A percentile compares a stretch with the other conserved stretches of the same genome.
These are phyloP conservation scores for Caenorhabditis latens DNA, from an alignment of 1,140 invertebrate species.

Conservation along the genomic window DNA sequence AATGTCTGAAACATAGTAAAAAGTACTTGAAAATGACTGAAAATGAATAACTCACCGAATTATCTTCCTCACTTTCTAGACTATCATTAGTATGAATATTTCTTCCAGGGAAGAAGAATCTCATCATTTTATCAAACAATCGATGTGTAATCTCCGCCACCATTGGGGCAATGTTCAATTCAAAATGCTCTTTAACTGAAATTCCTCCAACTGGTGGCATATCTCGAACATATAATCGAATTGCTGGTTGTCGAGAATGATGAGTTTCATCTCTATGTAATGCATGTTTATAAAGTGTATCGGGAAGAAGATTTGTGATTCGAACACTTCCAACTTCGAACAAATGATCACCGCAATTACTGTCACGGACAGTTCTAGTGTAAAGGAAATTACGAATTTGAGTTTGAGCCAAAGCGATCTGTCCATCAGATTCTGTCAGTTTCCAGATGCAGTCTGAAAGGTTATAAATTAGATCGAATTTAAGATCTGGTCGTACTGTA, in stretches of 20 bases:
- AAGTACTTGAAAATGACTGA: too few species aligned
- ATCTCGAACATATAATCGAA: conserved; percentile 75
- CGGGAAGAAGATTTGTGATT: conserved; percentile 93
- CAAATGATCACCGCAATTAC: conserved; percentile 96
- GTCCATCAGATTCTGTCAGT: conserved; percentile 95
- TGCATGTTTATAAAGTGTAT: conserved; percentile 87
- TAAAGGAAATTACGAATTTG: conserved; percentile 96
- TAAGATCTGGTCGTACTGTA: too few species aligned
- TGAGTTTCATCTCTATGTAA: conserved; percentile 66
- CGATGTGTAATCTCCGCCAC: conserved; percentile 94
- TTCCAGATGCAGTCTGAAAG: conserved; percentile 89
- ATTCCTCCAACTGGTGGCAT: conserved; percentile 86
- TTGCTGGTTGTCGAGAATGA: conserved; percentile 71
- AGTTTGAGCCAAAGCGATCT: conserved; percentile 94
- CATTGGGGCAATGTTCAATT: conserved; percentile 88
- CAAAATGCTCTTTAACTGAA: conserved; percentile 97
- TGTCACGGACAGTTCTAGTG: conserved; percentile 94
- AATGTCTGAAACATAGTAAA: conserved; percentile 44
- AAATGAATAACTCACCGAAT: not conserved
- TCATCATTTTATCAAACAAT: conserved; percentile 96
- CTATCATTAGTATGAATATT: conserved; percentile 82
- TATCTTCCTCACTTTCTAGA: conserved; percentile 54
- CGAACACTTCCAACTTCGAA: conserved; percentile 95
- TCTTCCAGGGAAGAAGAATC: conserved; percentile 98
- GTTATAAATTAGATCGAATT: too few species aligned